Base-by-base conservation (phyloP, 2,888 invertebrate genomes). In the Polyploca ridens region DNA sequence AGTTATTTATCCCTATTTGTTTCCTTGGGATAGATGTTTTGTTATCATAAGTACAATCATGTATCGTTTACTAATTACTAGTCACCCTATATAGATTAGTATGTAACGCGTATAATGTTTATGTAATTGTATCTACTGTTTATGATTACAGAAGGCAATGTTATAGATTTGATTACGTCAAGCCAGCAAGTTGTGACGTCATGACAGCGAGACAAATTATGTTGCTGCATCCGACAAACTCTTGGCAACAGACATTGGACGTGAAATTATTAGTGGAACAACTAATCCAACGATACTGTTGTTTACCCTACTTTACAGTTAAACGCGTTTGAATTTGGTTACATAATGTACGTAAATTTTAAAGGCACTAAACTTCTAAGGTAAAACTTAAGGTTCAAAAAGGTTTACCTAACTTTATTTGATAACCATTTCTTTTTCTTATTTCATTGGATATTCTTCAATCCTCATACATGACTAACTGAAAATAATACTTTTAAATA, bases 151-250 rank as follows among this genome's bases (percentile, higher is more conserved):
- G 44, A 61, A 66, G 65, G 64, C 62, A 41, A 41, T 13, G 3
- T n/a, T 65, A 75, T 69, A 75, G 69, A 69, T 72, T 72, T 72
- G 66, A 73, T 74, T 69, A 71, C 69, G 65, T 67, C 68, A 61
- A 67, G 72, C 69, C 77, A 72, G 72, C 77, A 72, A 78, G 76
- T 78, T 77, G 77, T 76, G 73, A 76, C 64, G 72, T 33, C 63
- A 62, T 74, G 76, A 73, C 80, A 76, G 71, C 19, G 62, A 70
- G 70, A 79, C 65, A 78, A 78, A 81, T 41, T 41, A 41, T 81
- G 70, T 69, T 70, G 70, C 73, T 68, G 49, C 65, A 68, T 68
- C 69, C 65, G 69, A 67, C 65, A 73, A 72, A 61, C 54, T 54
- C 54, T 57, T 64, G 61, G 49, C 61, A 60, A 61, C 38, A 41